Base-by-base conservation (phyloP, 2,113 vertebrate genomes). In the Aepyceros melampus region DNA sequence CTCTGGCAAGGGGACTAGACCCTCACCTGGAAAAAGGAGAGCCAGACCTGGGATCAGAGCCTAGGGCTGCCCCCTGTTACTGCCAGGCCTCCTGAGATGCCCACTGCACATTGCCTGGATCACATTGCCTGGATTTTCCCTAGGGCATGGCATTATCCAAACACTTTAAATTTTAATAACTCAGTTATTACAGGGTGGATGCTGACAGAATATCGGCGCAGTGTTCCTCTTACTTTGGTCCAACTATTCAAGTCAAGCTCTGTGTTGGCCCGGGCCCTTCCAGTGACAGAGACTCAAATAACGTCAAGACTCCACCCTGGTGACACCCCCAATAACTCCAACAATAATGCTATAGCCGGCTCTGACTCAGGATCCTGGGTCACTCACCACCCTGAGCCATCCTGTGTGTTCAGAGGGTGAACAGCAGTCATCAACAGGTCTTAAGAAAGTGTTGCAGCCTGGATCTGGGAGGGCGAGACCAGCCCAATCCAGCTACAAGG, bases 351-450 rank as follows among this genome's bases (percentile, higher is more conserved):
- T 11, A 6, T 3, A 23, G 55, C 4, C 16, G 12, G 55, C 43
- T 19, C 23, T 14, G 58, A 5, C 23, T 11, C n/a, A 29, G 9
- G 64, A 19, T 9, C 43, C 53, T 33, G 53, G 40, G 45, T 17
- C 33, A 6, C 12, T 6, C 33, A 67, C 31, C 58, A 55, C 16
- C 49, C 36, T n/a, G 17, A 87, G 19, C 10, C 25, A 7, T 31
- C 43, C 67, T 15, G 1, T 53, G 29, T 15, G 6, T 51, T 29
- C 27, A 23, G 6, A 11, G 17, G 2, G 29, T 49, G 36, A 51
- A 31, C 25, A 23, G 25, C 13, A 25, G 15, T 13, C 7, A 67
- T 17, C 5, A 0, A 5, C 0, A 12, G 58, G 49, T 36, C 56
- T 81, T 53, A 33, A 17, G n/a, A 27, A 79, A 45, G 55, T 10